Percentiles rank a stretch among this genome's conserved stretches.
phyloP scores from a whole-genome alignment of 2,113 vertebrate genomes.

The Sturnus vulgaris region DNA sequence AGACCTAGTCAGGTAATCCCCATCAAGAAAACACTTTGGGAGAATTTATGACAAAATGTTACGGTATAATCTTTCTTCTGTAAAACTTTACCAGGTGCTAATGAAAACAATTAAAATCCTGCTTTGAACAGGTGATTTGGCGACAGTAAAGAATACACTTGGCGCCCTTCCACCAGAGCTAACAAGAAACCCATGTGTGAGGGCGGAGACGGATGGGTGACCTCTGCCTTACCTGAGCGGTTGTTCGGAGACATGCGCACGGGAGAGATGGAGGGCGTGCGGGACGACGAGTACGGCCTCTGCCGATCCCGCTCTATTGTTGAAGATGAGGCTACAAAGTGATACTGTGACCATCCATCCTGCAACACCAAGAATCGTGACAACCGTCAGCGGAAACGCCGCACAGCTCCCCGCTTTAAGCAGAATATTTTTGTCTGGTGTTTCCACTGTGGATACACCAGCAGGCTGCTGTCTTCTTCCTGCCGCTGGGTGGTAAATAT shows the following conservation, averaged over 20 bases:
- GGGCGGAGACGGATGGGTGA: background rate
- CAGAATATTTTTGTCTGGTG: background rate
- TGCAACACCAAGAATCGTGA: slow-evolving; percentile 30
- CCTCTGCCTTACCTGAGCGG: slow-evolving; percentile 96
- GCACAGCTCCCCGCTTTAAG: fast-evolving
- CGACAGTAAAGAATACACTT: background rate
- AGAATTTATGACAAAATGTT: background rate
- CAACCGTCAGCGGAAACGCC: background rate
- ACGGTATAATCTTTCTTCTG: background rate
- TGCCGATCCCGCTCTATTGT: slow-evolving; percentile 97
- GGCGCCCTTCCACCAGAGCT: background rate
- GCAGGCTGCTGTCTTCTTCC: background rate
- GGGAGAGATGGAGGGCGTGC: slow-evolving; percentile 95
- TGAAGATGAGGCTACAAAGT: slow-evolving; percentile 96
- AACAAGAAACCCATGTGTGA: background rate
- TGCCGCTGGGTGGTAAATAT: background rate
- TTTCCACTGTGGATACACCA: background rate
- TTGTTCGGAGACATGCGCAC: slow-evolving; percentile 97
- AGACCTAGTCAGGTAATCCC: background rate
- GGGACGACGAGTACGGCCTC: slow-evolving; percentile 94
- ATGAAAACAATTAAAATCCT: background rate
- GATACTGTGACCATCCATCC: slow-evolving; percentile 98
- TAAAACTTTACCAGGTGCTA: background rate
- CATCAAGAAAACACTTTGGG: background rate
- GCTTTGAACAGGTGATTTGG: background rate